These are phyloP conservation scores for Hirtodrosophila alboralis DNA, from an alignment of 2,888 invertebrate genomes.

Conservation along the genomic window DNA sequence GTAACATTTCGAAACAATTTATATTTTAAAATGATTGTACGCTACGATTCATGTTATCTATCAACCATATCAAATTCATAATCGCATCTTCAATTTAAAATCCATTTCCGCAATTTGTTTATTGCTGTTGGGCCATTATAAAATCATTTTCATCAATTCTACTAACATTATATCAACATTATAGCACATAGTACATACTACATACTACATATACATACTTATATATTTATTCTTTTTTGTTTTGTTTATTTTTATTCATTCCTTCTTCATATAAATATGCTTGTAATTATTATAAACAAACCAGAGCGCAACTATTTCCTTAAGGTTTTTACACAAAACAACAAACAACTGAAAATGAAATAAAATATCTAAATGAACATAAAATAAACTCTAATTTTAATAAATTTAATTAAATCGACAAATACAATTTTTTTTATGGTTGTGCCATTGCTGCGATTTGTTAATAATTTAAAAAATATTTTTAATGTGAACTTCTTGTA, in stretches of 20 bases:
- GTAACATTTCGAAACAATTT: too few relatives aligned
- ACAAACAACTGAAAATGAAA: slow-evolving; percentile 12
- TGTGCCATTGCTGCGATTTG: slow-evolving; percentile 22
- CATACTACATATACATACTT: too few relatives aligned
- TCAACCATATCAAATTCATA: slow-evolving; percentile 2
- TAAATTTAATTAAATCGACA: slow-evolving; percentile 16
- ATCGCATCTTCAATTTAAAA: neutral
- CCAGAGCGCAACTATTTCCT: slow-evolving; percentile 45
- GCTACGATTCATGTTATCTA: slow-evolving; percentile 1
- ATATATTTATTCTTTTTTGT: slow-evolving; percentile 18
- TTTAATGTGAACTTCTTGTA: slow-evolving; percentile 18
- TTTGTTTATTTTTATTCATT: slow-evolving; percentile 29
- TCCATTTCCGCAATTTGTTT: slow-evolving; percentile 1
- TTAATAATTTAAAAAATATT: slow-evolving; percentile 8
- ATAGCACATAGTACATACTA: slow-evolving; percentile 3
- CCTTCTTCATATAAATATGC: slow-evolving; percentile 56
- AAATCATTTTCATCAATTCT: slow-evolving; percentile 4
- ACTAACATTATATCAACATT: slow-evolving; percentile 3
- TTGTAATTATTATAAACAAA: slow-evolving; percentile 52
- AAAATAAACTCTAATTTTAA: slow-evolving; percentile 20
- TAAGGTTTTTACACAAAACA: slow-evolving; percentile 18
- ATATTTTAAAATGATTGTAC: neutral
- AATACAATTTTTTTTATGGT: slow-evolving; percentile 25
- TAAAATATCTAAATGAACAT: neutral
- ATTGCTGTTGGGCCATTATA: slow-evolving; percentile 13